Base-by-base conservation (phyloP, 2,113 vertebrate genomes). In the Ptychochromis oligacanthus region DNA sequence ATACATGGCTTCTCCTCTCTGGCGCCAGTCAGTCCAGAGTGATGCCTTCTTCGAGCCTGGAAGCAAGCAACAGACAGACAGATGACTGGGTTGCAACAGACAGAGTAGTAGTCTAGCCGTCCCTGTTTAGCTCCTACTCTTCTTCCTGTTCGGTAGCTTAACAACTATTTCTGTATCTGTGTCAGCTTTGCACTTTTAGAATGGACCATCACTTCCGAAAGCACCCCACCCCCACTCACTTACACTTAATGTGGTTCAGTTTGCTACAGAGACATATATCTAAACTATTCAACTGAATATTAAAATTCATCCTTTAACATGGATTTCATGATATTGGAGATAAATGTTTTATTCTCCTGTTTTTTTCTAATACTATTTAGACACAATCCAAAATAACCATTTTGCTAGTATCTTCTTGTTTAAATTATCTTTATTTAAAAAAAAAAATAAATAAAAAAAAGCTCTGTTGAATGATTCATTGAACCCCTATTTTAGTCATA, bases 1-100 rank as follows among this genome's bases (percentile, higher is more conserved):
- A 86, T 83, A 93, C 82, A 87, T 90, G 93, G 90, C 78, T 24
- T 52, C 86, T 78, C 43, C 61, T 85, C 77, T 31, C 77, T 4
- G 93, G 93, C 90, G 93, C 92, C 94, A 89, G 55, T 31, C 79
- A 82, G 92, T 91, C 93, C 93, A 72, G 87, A 88, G 76, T 60
- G 79, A 86, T 84, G 88, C 79, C 91, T 89, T 84, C 91, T 86
- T 89, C 56, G 57, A 86, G 82, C 81, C 90, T 89, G 90, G 87
- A 89, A 95, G 91, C 84, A 88, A 91, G 84, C 82, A 83, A 80
- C 61, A 78, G 85, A 77, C 80, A 77, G 84, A 84, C 81, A 83
- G 80, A 93, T 77, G 82, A 86, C 83, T 70, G 46, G 76, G 64
- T 76, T 83, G 86, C 75, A 46, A 52, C 81, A 61, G 83, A 85